phyloP scores from a whole-genome alignment of 1,140 invertebrate species.

The Panulirus ornatus region DNA sequence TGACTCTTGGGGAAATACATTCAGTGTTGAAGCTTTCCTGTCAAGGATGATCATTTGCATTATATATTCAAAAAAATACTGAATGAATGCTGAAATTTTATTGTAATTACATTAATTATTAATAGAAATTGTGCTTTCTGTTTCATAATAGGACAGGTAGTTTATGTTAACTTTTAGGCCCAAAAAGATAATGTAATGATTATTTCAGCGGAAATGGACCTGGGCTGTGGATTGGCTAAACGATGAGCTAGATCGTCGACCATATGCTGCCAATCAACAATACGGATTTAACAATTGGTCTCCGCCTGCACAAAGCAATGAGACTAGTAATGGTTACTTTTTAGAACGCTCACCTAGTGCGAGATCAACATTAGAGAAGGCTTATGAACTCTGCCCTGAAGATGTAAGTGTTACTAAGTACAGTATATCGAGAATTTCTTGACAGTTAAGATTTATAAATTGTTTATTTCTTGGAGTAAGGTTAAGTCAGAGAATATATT shows the following conservation, averaged over 20 bases:
- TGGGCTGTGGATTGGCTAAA: constrained; percentile 95
- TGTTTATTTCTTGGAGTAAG: too few relatives aligned
- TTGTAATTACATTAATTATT: too few relatives aligned
- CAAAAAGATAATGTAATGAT: too few relatives aligned
- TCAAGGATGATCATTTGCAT: too few relatives aligned
- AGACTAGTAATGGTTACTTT: constrained; percentile 96
- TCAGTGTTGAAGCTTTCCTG: too few relatives aligned
- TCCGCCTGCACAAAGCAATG: constrained; percentile 95
- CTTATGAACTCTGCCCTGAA: constrained; percentile 89
- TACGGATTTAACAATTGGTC: constrained; percentile 96
- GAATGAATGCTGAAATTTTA: too few relatives aligned
- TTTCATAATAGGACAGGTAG: too few relatives aligned
- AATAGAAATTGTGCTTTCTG: too few relatives aligned
- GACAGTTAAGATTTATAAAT: background rate
- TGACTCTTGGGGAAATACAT: too few relatives aligned
- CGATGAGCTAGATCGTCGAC: constrained; percentile 90
- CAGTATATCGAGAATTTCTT: background rate
- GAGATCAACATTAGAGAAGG: constrained; percentile 91
- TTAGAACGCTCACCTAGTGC: constrained; percentile 96
- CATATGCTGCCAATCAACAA: constrained; percentile 77
- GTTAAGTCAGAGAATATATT: too few relatives aligned
- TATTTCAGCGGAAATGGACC: constrained; percentile 91
- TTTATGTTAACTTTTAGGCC: too few relatives aligned
- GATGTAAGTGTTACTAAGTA: constrained; percentile 82
- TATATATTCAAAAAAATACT: too few relatives aligned